These are phyloP conservation scores for Ictidomys tridecemlineatus DNA, from an alignment of 2,113 vertebrate genomes.

Conservation along the genomic window DNA sequence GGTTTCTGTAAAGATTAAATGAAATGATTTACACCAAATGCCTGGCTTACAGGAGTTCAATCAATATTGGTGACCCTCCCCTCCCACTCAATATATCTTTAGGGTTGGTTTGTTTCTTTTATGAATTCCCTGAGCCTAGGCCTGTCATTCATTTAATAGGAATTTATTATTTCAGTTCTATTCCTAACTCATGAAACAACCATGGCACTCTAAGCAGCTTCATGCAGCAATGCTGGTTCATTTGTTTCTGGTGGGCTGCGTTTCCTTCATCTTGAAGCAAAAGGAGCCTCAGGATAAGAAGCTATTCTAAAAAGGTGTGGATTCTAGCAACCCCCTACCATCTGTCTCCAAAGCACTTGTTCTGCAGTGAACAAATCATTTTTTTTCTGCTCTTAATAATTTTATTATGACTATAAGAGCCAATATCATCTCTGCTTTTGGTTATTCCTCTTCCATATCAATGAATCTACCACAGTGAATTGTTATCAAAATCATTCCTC, in stretches of 20 bases:
- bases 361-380: neutral
- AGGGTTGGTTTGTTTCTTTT: neutral
- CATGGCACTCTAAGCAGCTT: neutral
- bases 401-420: neutral
- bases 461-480: neutral
- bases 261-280: neutral
- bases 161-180: neutral
- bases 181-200: neutral
- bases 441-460: neutral
- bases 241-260: neutral
- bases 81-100: neutral
- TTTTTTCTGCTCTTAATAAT: neutral
- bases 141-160: neutral
- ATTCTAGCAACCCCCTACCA: neutral
- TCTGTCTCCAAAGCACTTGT: rapidly evolving
- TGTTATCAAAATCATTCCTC: neutral
- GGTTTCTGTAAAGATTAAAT: neutral
- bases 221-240: neutral
- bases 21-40: neutral
- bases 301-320: neutral
- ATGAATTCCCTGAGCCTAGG: neutral
- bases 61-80: neutral
- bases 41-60: neutral
- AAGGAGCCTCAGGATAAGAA: neutral
- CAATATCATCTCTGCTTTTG: neutral